Evolutionary conservation across 2,113 vertebrate species (phyloP).

Genomic region (Phaetusa simplex): DNA sequence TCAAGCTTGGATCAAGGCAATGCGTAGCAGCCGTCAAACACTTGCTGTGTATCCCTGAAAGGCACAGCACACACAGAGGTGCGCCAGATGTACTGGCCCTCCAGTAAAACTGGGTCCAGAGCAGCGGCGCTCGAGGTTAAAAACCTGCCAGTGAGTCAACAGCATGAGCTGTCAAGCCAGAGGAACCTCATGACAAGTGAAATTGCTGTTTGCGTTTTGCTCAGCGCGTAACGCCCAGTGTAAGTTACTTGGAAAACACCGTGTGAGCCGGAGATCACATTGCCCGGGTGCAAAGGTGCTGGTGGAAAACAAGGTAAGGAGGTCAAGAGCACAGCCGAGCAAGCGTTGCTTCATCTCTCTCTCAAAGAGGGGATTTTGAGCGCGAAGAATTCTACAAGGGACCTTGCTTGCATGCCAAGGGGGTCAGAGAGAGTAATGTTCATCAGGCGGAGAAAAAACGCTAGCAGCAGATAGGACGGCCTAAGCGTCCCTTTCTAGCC

Average conservation of each 20-base stretch:
- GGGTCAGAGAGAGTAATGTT: neutral
- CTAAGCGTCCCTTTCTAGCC: neutral
- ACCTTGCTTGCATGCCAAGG: neutral
- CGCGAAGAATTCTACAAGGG: neutral
- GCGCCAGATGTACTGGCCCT: neutral
- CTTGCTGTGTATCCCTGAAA: neutral
- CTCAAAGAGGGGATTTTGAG: neutral
- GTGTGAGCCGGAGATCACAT: constrained; percentile 64
- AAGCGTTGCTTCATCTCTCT: neutral
- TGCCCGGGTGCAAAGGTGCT: neutral
- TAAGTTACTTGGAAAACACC: neutral
- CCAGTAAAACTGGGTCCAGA: neutral
- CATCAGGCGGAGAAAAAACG: neutral
- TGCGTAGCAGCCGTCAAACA: fast-evolving
- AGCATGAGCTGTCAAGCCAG: neutral
- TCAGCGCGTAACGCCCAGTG: neutral
- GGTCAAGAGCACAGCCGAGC: constrained; percentile 22
- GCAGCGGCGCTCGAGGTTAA: neutral
- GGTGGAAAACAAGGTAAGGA: constrained; percentile 49
- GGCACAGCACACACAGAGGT: neutral
- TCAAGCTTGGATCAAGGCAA: neutral
- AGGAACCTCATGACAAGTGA: constrained; percentile 43
- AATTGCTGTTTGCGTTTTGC: constrained; percentile 49
- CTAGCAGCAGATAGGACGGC: neutral
- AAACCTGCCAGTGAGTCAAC: constrained; percentile 4